Evolutionary conservation across 2,113 vertebrate species (phyloP), one percentile per base, ranked within the genome.

Genomic region (Callorhinus ursinus): DNA sequence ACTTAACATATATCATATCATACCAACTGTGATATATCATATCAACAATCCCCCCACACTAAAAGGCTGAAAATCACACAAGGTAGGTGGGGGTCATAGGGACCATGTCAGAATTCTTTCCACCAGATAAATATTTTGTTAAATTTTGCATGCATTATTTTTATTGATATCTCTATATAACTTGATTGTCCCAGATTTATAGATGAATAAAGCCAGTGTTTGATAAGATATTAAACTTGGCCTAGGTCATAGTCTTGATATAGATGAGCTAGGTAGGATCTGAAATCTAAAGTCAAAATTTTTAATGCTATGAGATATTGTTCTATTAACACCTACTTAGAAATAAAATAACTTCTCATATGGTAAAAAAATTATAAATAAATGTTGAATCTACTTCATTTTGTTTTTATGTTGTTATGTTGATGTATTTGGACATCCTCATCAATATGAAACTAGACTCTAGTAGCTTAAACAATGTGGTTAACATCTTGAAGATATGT

Each of bases 291-390:
- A 76, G 39, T 2, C 12, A 59, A 31, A 28, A 61, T 59, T 42
- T 86, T 85, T 72, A 72, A 49, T 77, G 33, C 3, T 89, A n/a
- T 61, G 26, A 24, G 11, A 65, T 55, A 88, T 21, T 51, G 22
- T 0, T 7, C 15, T 28, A 6, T 49, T 88, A 88, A 77, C 2
- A 31, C 3, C 72, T 61, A 53, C 5, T 28, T 84, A 89, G 5
- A 93, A 55, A 71, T 31, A 76, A 65, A 89, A 4, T 57, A 59
- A 93, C 26, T 57, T 71, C 9, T 93, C 36, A 82, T 12, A 67
- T 82, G 51, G 7, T n/a, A 95, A 94, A 88, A 83, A 72, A 81
- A 92, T 63, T 57, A 36, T 63, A 84, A 12, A 55, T 55, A 91
- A 76, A 91, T 76, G 3, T 79, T 72, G 1, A 93, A 42, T 53